phyloP scores from a whole-genome alignment of 2,888 invertebrate genomes.

The Pollenia amentaria region DNA sequence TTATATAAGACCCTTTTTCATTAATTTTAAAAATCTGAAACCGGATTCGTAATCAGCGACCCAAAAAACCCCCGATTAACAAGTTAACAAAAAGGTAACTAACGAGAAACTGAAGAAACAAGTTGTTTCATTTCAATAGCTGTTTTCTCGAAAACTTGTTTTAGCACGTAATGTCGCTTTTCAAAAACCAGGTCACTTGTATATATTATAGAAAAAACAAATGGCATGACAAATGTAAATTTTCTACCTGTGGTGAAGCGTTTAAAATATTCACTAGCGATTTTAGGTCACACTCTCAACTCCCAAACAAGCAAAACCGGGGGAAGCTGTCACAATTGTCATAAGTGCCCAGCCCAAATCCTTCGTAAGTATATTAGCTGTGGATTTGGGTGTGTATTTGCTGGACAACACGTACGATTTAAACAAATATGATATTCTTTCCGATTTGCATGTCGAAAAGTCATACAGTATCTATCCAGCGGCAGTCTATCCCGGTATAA shows the following conservation, averaged over 20 bases:
- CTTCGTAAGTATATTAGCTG: slow-evolving; percentile 88
- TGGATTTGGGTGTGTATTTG: slow-evolving; percentile 59
- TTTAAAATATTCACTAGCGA: not conserved
- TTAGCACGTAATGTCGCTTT: no score
- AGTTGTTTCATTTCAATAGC: no score
- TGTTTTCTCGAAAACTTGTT: no score
- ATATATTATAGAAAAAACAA: not conserved
- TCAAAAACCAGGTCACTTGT: no score
- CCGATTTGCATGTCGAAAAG: not conserved
- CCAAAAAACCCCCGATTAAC: no score
- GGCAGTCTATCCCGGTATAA: slow-evolving; percentile 74
- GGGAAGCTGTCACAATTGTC: slow-evolving; percentile 90
- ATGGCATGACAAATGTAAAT: not conserved
- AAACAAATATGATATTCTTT: not conserved
- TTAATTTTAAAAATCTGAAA: no score
- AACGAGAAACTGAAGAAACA: no score
- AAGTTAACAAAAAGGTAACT: no score
- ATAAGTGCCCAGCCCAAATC: slow-evolving; percentile 93
- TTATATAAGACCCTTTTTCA: no score
- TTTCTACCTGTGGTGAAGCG: no score
- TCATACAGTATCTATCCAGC: not conserved
- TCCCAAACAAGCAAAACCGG: slow-evolving; percentile 89
- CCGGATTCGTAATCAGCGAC: no score
- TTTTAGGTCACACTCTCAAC: slow-evolving; percentile 88
- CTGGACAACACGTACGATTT: slow-evolving; percentile 76